Evolutionary conservation across 2,797 vertebrate species (phyloP).

Genomic region (Uromys caudimaculatus): DNA sequence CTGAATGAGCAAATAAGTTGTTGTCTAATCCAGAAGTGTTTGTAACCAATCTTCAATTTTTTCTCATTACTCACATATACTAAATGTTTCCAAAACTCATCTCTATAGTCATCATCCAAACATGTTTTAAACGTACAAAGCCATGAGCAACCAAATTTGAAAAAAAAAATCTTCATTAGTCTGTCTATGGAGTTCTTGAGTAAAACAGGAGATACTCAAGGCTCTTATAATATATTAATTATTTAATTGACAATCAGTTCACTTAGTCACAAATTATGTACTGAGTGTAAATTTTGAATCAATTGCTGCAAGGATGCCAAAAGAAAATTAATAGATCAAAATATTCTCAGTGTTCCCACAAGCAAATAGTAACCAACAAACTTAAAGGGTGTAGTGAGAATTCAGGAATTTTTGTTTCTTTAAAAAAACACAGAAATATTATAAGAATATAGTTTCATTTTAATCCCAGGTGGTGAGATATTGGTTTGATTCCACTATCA

Average conservation of each 20-base stretch:
- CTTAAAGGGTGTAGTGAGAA: neutral
- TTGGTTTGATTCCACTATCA: neutral
- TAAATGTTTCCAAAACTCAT: neutral
- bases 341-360: neutral
- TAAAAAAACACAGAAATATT: neutral
- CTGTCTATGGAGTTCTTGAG: neutral
- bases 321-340: neutral
- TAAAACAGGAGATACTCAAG: neutral
- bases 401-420: neutral
- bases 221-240: neutral
- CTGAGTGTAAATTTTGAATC: neutral
- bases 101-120: neutral
- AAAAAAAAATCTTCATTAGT: neutral
- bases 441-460: neutral
- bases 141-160: neutral
- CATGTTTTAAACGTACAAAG: neutral
- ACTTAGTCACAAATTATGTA: neutral
- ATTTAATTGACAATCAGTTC: neutral
- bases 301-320: neutral
- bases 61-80: neutral
- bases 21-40: fast-evolving
- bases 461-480: neutral
- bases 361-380: neutral
- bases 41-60: neutral
- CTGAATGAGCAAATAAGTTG: neutral